A percentile compares a stretch with the other conserved stretches of the same genome.
Conservation (phyloP, 2,888 invertebrate genomes). For the Lithosia quadra region DNA sequence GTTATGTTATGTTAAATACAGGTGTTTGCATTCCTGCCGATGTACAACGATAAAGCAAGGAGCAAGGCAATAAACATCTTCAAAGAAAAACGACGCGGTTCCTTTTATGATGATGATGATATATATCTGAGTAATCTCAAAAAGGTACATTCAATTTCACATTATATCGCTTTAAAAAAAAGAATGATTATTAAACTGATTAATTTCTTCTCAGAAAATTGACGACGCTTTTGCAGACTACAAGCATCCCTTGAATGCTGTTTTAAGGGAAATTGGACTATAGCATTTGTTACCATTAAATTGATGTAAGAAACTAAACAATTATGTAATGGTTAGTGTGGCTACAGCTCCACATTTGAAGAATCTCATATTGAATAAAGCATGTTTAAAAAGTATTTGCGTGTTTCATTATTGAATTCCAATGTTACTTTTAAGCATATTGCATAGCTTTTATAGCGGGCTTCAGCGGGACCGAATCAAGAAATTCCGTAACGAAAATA, state of each 20-base stretch:
- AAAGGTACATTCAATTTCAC: not conserved
- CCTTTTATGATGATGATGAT: slow-evolving; percentile 4
- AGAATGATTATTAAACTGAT: not conserved
- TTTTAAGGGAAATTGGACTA: not conserved
- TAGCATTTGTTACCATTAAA: not conserved
- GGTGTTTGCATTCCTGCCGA: not conserved
- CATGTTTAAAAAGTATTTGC: not conserved
- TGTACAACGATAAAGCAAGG: not conserved
- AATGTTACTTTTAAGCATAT: no score
- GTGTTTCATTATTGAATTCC: not conserved
- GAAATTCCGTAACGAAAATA: no score
- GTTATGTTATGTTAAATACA: not conserved
- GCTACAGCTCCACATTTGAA: no score
- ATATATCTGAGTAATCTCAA: slow-evolving; percentile 1
- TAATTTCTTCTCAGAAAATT: not conserved
- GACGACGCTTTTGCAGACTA: not conserved
- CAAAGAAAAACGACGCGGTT: slow-evolving; percentile 6
- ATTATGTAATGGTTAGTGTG: no score
- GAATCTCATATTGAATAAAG: no score
- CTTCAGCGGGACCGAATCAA: no score
- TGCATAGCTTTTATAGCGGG: no score
- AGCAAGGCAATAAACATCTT: not conserved
- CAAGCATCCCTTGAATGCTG: slow-evolving; percentile 1
- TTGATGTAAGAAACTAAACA: not conserved
- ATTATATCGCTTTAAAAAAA: not conserved